phyloP scores from a whole-genome alignment of 2,797 vertebrate genomes.

The Bradypodion ventrale region DNA sequence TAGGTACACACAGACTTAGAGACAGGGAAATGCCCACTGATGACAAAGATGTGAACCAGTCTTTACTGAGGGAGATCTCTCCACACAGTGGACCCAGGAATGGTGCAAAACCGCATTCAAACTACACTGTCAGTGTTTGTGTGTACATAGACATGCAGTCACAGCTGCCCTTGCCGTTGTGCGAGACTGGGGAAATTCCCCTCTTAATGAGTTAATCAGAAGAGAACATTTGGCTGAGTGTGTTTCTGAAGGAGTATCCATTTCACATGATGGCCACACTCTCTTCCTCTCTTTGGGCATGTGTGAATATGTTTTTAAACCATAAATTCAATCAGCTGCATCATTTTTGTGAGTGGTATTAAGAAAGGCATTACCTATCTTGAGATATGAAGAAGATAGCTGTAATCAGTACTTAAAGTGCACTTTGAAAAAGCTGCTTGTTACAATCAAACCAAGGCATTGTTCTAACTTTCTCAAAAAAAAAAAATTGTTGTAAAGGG shows the following conservation, averaged over 20 bases:
- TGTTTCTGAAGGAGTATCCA: background rate
- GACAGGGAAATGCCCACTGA: background rate
- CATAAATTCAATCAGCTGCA: fast-evolving
- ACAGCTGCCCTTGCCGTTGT: background rate
- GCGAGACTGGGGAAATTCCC: background rate
- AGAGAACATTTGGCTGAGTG: background rate
- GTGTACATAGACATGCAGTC: no score
- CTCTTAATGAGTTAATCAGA: background rate
- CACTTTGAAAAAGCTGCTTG: conserved; percentile 15
- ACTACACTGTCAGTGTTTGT: background rate
- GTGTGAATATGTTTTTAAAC: no score
- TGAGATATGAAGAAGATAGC: background rate
- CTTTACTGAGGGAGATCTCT: background rate
- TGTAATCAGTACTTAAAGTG: conserved; percentile 5
- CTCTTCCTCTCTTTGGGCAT: no score
- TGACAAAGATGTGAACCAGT: background rate
- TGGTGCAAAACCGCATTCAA: background rate
- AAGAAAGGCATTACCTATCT: conserved; percentile 30
- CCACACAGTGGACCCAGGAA: background rate
- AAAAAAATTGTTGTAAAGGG: background rate
- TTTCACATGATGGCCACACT: background rate
- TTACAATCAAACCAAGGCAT: conserved; percentile 2
- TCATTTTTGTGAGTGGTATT: background rate
- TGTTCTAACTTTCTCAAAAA: background rate
- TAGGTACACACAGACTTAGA: background rate